A percentile compares a stretch with the other conserved stretches of the same genome.
Evolutionary conservation across 2,113 vertebrate species (phyloP).

Genomic region (Ovis aries): ARS-UI_Ramb_v3.0 NC_056055.1:7667501-7668000

Average conservation of each 20-base stretch:
- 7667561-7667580: slow-evolving; percentile 1
- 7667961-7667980: neutral
- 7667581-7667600: slow-evolving; percentile 32
- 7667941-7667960: too few relatives aligned
- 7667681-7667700: slow-evolving; percentile 32
- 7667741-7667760: slow-evolving; percentile 63
- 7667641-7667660: slow-evolving; percentile 23
- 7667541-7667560: slow-evolving; percentile 6
- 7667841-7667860: slow-evolving; percentile 27
- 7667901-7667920: neutral
- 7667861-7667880: neutral
- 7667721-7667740: slow-evolving; percentile 59
- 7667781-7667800: slow-evolving; percentile 50
- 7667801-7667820: neutral
- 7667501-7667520: neutral
- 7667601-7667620: slow-evolving; percentile 39
- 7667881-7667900: slow-evolving; percentile 14
- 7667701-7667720: slow-evolving; percentile 52
- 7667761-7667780: slow-evolving; percentile 43
- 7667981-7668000: neutral
- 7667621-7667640: slow-evolving; percentile 11
- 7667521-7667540: slow-evolving; percentile 52
- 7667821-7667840: neutral
- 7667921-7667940: neutral
- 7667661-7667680: slow-evolving; percentile 15